Percentiles rank a stretch among this genome's conserved stretches.
These are phyloP conservation scores for Nineta flava DNA, from an alignment of 2,888 invertebrate genomes.

Conservation along the genomic window DNA sequence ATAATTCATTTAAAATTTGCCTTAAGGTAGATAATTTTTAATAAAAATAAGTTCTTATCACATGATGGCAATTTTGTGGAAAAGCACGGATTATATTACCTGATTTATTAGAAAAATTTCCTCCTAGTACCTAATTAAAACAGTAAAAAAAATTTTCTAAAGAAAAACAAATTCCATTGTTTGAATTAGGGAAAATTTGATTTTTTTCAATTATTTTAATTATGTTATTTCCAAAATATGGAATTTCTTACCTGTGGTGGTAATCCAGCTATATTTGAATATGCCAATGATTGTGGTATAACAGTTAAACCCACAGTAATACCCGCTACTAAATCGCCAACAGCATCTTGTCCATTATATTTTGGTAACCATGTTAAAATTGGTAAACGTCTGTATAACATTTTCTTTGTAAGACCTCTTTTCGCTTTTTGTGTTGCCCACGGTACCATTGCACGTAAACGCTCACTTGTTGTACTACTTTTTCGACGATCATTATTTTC, in stretches of 20 bases:
- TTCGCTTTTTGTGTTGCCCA: conserved; percentile 31
- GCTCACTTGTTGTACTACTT: conserved; percentile 18
- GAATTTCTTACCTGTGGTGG: conserved; percentile 41
- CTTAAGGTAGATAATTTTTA: too few relatives aligned
- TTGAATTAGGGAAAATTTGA: too few relatives aligned
- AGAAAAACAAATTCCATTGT: too few relatives aligned
- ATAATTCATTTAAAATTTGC: too few relatives aligned
- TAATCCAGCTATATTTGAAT: conserved; percentile 63
- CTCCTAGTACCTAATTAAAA: too few relatives aligned
- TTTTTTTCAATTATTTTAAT: too few relatives aligned
- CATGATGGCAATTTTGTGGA: too few relatives aligned
- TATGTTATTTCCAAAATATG: background rate
- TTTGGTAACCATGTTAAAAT: conserved; percentile 62
- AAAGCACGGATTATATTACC: too few relatives aligned
- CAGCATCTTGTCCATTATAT: conserved; percentile 52
- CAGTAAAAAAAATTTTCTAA: too few relatives aligned
- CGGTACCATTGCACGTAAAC: conserved; percentile 21
- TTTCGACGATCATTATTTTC: conserved; percentile 23
- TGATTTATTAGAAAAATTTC: too few relatives aligned
- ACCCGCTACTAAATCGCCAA: conserved; percentile 82
- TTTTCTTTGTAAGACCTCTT: conserved; percentile 46
- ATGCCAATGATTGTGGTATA: conserved; percentile 78
- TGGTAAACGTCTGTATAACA: conserved; percentile 56
- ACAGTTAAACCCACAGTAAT: conserved; percentile 86
- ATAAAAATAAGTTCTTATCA: too few relatives aligned